Conservation (phyloP, 2,113 vertebrate genomes). For the Notarius lentiginosus region DNA sequence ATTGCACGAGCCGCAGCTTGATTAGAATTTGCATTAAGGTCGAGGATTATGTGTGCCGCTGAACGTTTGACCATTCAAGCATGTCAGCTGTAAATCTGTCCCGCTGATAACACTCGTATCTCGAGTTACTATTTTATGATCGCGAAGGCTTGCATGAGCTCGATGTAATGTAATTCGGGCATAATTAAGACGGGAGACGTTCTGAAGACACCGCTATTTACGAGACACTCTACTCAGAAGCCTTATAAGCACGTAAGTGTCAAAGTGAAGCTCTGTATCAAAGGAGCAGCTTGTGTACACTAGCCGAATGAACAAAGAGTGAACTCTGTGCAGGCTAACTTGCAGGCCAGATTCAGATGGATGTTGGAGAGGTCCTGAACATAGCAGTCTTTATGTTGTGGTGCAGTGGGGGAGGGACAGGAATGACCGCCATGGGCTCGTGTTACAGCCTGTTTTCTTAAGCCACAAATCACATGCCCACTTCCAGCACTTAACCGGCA, state of each 20-base stretch:
- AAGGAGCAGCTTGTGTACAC: slow-evolving; percentile 41
- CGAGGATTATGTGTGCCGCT: slow-evolving; percentile 41
- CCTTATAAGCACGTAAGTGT: slow-evolving; percentile 14
- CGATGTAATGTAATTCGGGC: slow-evolving; percentile 21
- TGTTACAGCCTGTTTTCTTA: slow-evolving; percentile 64
- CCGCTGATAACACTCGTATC: slow-evolving; percentile 17
- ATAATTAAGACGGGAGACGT: slow-evolving; percentile 38
- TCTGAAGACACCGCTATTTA: slow-evolving; percentile 17
- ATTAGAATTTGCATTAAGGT: slow-evolving; percentile 46
- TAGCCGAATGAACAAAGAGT: slow-evolving; percentile 51
- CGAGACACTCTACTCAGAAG: not conserved
- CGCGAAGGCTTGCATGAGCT: not conserved
- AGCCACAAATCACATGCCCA: slow-evolving; percentile 63
- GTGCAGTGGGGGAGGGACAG: slow-evolving; percentile 55
- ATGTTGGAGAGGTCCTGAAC: slow-evolving; percentile 62
- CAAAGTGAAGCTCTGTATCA: slow-evolving; percentile 29
- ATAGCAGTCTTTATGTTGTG: slow-evolving; percentile 60
- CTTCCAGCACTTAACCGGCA: slow-evolving; percentile 54
- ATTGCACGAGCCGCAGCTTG: not conserved
- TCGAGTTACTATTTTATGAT: slow-evolving; percentile 29
- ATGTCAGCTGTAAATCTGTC: slow-evolving; percentile 34
- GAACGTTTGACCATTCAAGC: slow-evolving; percentile 31
- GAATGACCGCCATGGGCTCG: slow-evolving; percentile 56
- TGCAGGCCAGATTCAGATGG: slow-evolving; percentile 49
- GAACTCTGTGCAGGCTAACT: slow-evolving; percentile 52